phyloP scores from a whole-genome alignment of 2,797 vertebrate genomes.

The Pteropus rufus region DNA sequence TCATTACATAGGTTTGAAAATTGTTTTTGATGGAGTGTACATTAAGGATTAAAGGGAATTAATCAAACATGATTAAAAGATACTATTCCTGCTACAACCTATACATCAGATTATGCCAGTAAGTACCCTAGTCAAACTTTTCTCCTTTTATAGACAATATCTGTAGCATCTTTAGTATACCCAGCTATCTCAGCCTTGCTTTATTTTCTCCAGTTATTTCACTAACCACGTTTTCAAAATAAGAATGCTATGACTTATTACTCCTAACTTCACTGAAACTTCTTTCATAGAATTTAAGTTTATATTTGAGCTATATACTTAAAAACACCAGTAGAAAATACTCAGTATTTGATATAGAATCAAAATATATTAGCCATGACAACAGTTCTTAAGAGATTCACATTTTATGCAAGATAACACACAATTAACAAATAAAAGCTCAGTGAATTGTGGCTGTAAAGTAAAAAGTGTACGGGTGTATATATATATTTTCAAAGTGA shows the following conservation, averaged over 20 bases:
- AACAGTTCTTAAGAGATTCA: neutral
- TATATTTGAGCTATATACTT: neutral
- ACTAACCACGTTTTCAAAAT: neutral
- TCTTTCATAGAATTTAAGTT: neutral
- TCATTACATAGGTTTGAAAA: neutral
- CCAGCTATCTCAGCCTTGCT: neutral
- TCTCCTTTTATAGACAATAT: neutral
- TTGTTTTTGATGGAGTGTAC: neutral
- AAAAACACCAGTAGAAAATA: neutral
- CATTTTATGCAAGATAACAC: neutral
- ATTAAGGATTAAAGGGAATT: neutral
- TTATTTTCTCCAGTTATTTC: neutral
- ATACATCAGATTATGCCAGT: neutral
- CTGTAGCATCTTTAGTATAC: neutral
- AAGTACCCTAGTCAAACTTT: neutral
- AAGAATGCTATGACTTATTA: neutral
- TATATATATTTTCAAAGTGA: neutral
- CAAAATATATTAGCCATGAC: neutral
- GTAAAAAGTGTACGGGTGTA: neutral
- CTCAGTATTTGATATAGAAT: neutral
- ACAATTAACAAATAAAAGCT: neutral
- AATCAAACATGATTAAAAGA: neutral
- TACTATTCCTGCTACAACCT: neutral
- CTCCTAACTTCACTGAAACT: neutral
- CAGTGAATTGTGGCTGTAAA: neutral